These are phyloP conservation scores for Nothocercus julius DNA, from an alignment of 2,113 vertebrate genomes.

Conservation along the genomic window DNA sequence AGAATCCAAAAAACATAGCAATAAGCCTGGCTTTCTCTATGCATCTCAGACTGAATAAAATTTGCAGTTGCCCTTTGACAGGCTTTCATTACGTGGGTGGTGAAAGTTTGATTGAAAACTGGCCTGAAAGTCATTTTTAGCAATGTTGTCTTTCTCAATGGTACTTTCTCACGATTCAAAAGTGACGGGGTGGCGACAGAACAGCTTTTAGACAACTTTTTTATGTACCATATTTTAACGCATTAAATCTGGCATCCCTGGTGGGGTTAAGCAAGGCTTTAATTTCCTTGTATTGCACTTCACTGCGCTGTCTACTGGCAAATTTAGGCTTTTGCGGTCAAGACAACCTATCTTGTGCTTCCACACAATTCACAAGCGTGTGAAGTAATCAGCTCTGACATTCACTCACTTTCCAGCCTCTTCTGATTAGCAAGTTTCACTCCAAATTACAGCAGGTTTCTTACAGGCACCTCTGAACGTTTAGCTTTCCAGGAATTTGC, in stretches of 20 bases:
- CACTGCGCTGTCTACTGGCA: not conserved
- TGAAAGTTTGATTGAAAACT: not conserved
- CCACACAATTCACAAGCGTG: not conserved
- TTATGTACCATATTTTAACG: not conserved
- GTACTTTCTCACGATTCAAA: not conserved
- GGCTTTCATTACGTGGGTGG: not conserved
- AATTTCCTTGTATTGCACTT: not conserved
- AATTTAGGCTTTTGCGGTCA: not conserved
- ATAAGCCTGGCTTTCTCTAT: not conserved
- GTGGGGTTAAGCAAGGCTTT: not conserved
- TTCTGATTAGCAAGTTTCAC: not conserved
- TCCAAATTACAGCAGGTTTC: not conserved
- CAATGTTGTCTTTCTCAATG: not conserved
- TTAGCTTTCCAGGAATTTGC: conserved; percentile 34
- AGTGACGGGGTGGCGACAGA: not conserved
- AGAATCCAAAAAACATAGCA: not conserved
- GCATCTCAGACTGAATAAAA: not conserved
- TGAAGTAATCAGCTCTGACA: not conserved
- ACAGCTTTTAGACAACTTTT: not conserved
- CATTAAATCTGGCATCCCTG: not conserved
- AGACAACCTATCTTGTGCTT: not conserved
- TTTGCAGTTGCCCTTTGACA: not conserved
- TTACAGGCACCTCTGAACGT: not conserved
- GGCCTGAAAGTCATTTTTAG: not conserved
- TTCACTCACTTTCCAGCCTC: not conserved